Percentiles rank a stretch among this genome's conserved stretches.
Conservation (phyloP, 1,140 invertebrate species). For the Amyelois transitella region DNA sequence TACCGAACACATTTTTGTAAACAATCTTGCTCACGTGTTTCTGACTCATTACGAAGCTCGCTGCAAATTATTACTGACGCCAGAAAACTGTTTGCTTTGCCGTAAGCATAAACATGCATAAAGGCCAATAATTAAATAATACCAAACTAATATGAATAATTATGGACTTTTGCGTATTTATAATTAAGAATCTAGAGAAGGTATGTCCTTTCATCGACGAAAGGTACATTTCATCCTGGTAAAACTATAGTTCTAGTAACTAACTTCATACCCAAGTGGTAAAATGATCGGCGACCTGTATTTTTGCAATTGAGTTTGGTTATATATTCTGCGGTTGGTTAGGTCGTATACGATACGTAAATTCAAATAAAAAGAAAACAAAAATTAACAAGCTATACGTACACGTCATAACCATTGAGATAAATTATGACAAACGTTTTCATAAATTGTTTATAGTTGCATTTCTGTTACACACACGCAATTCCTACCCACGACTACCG, state of each 20-base stretch:
- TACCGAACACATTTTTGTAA: constrained; percentile 61
- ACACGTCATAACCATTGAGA: too few species aligned
- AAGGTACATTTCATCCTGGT: too few species aligned
- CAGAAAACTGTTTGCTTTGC: constrained; percentile 12
- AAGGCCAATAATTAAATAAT: background rate
- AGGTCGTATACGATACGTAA: too few species aligned
- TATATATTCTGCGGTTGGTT: too few species aligned
- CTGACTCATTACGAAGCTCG: constrained; percentile 47
- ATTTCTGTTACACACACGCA: background rate
- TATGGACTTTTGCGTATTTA: background rate
- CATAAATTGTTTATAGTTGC: background rate
- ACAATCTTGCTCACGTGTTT: constrained; percentile 57
- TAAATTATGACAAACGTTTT: background rate
- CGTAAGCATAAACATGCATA: constrained; percentile 6
- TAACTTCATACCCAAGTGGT: too few species aligned
- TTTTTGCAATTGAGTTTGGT: too few species aligned
- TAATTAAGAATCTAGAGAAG: too few species aligned
- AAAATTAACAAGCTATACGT: too few species aligned
- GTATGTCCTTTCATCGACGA: too few species aligned
- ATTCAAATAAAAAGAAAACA: too few species aligned
- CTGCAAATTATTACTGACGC: constrained; percentile 27
- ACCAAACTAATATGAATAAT: background rate
- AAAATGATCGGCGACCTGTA: too few species aligned
- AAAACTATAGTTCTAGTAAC: too few species aligned
- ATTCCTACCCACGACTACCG: background rate